A percentile compares a stretch with the other conserved stretches of the same genome.
Evolutionary conservation across 2,113 vertebrate species (phyloP).

Genomic region (Ceyx margarethae): DNA sequence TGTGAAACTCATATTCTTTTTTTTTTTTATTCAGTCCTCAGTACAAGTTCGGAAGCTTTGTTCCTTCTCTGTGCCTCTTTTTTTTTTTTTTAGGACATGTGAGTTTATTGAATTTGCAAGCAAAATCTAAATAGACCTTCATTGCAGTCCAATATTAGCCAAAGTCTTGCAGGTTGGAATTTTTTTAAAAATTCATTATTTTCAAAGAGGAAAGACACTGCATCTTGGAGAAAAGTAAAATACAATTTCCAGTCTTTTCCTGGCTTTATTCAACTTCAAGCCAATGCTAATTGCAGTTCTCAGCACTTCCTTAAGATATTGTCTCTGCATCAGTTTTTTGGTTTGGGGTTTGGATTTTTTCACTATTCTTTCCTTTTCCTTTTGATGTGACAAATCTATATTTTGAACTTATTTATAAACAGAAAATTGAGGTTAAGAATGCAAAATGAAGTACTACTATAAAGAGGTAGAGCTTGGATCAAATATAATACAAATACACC

Average conservation of each 20-base stretch:
- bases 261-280: not conserved
- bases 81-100: not conserved
- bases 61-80: not conserved
- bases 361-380: not conserved
- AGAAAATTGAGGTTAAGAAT: not conserved
- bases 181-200: not conserved
- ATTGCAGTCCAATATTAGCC: not conserved
- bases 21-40: not conserved
- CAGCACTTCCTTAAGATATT: not conserved
- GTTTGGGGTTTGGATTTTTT: not conserved
- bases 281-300: not conserved
- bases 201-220: not conserved
- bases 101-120: not conserved
- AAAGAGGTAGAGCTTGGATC: not conserved
- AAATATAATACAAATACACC: not conserved
- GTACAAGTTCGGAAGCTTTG: not conserved
- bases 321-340: not conserved
- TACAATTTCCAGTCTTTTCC: not conserved
- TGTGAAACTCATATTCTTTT: not conserved
- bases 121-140: not conserved
- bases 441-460: not conserved
- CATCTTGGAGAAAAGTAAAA: not conserved
- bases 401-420: not conserved
- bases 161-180: not conserved
- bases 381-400: not conserved